Conservation (phyloP, 2,113 vertebrate species). For the Lepisosteus oculatus region DNA sequence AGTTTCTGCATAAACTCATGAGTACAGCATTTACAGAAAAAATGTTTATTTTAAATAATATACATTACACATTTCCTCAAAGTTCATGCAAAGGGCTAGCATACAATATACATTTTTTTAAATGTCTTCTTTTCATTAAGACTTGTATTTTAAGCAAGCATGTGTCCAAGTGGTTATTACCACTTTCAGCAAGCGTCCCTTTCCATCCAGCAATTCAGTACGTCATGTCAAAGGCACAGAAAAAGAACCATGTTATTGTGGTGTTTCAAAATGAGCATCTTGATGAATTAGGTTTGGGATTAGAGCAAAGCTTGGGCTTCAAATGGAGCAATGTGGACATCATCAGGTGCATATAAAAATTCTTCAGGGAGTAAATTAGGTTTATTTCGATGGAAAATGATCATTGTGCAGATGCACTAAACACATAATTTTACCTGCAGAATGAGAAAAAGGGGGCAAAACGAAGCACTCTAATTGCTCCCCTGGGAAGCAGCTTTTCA, state of each 20-base stretch:
- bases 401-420: conserved; percentile 4
- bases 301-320: conserved; percentile 6
- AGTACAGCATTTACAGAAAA: too few relatives aligned
- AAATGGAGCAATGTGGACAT: background rate
- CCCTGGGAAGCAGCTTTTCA: background rate
- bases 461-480: background rate
- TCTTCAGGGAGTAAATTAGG: background rate
- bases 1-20: too few relatives aligned
- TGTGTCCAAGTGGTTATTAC: too few relatives aligned
- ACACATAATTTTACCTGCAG: background rate
- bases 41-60: too few relatives aligned
- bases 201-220: too few relatives aligned
- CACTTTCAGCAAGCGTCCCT: too few relatives aligned
- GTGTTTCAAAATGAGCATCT: background rate
- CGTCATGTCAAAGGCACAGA: background rate
- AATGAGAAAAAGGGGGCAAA: background rate
- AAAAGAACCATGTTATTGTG: conserved; percentile 2
- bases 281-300: conserved; percentile 7
- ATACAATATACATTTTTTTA: too few relatives aligned
- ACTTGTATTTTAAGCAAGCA: too few relatives aligned
- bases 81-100: too few relatives aligned
- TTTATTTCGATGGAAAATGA: background rate
- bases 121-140: too few relatives aligned
- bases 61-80: too few relatives aligned
- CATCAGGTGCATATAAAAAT: conserved; percentile 1